These are phyloP conservation scores for Vombatus ursinus DNA, from an alignment of 2,113 vertebrate genomes.

Conservation along the genomic window DNA sequence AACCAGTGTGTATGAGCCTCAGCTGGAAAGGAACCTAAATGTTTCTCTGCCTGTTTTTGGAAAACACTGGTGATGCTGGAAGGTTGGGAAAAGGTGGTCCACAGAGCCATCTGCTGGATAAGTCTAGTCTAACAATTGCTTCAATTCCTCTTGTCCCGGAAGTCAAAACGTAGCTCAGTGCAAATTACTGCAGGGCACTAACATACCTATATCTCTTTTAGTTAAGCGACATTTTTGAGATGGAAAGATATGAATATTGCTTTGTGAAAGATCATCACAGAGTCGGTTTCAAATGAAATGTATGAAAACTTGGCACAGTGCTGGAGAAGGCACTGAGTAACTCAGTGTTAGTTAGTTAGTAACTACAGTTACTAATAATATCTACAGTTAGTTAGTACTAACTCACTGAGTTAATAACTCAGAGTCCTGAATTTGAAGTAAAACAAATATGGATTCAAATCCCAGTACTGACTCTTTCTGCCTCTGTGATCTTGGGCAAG, in stretches of 20 bases:
- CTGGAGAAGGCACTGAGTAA: neutral
- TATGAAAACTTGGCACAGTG: neutral
- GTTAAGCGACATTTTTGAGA: neutral
- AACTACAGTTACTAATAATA: no score
- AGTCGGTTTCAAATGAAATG: neutral
- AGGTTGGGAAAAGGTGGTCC: constrained; percentile 27
- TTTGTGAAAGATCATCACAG: neutral
- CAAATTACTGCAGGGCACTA: neutral
- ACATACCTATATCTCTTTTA: neutral
- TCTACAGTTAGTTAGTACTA: no score
- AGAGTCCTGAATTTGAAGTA: neutral
- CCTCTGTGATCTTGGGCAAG: neutral
- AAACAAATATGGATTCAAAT: neutral
- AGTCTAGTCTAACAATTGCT: neutral
- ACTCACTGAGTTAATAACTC: no score
- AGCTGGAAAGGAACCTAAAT: neutral
- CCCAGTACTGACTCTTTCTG: neutral
- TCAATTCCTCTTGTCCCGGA: neutral
- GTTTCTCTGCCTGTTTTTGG: neutral
- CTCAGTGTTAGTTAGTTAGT: no score
- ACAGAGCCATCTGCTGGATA: constrained; percentile 56
- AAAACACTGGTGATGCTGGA: neutral
- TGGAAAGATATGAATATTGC: neutral
- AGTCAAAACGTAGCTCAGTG: neutral
- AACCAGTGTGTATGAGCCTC: neutral